Evolutionary conservation across 1,140 invertebrate species (phyloP), one percentile per base, ranked within the genome.

Genomic region (Ephestia elutella): DNA sequence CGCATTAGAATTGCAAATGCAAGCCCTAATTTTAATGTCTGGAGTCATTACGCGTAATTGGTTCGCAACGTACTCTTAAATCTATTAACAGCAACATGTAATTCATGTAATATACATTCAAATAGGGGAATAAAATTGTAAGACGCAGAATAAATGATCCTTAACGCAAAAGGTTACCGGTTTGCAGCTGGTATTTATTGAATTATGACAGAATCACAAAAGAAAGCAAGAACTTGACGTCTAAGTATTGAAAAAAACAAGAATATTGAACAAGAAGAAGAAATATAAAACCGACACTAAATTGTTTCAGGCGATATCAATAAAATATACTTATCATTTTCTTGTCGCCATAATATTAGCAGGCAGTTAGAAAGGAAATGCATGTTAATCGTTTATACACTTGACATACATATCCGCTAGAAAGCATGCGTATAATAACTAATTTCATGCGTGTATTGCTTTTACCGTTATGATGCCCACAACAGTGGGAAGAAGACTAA

Each of bases 121-220:
- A 44, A 44, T 44, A 17, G 38, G 38, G 38, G 38, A 44, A 44
- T 44, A 44, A 44, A 44, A 44, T 44, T 44, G 38, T 44, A 44
- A 44, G 38, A 44, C 15, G 38, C 3, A 44, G 38, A 44, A 44
- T 44, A 44, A 44, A 44, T 44, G 38, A 44, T 44, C 38, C 38
- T 44, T 44, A 17, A 44, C 38, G 38, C 15, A 44, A 44, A 44
- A 15, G 38, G 38, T 44, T 44, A 17, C 38, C 38, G n/a, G 38
- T 44, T 17, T 44, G 38, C 38, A 17, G 13, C 13, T 15, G 38
- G 38, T 44, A 44, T 44, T 32, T 17, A 44, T 44, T n/a, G 15
- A 44, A 44, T 44, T n/a, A 44, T 7, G 15, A 15, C n/a, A 15
- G 5, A 44, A 17, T 17, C 38, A 44, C 15, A 44, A 44, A 44